Evolutionary conservation across 2,113 vertebrate species (phyloP), one percentile per base, ranked within the genome.

Genomic region (Brachirus orientalis): DNA sequence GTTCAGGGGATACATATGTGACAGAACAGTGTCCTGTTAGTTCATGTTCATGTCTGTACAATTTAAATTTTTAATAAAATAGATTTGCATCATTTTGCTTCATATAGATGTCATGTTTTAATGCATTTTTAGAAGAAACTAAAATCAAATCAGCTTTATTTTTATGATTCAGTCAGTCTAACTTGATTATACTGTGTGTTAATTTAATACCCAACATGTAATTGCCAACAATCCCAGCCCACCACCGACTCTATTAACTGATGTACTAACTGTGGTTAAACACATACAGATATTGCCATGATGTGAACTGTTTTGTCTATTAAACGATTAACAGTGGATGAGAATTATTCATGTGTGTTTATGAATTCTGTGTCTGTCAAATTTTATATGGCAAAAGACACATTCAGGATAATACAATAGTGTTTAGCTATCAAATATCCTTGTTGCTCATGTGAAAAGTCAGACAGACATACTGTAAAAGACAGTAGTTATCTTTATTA

Each of bases 401-500:
- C 74, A 68, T 7, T 10, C 38, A 69, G 28, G 41, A 69, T 71
- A 16, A 36, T 43, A 20, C 13, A 51, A 13, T 33, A 46, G 5
- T 44, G 16, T 72, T 72, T 63, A 53, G 18, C 18, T 33, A 28
- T 43, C 20, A 22, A 59, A 19, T 20, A 22, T 64, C 35, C 51
- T 48, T 63, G 38, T 71, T 20, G 8, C 37, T 59, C 52, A 40
- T 66, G 66, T 79, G 55, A 69, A 60, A 72, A 58, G 33, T 58
- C 47, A 10, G 53, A 46, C n/a, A 38, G 37, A 63, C 40, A 13
- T 3, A 13, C 4, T n/a, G 13, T 57, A 59, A 70, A 69, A 77
- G 63, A 13, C 59, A 17, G 45, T 62, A 44, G 67, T 50, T 64
- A 63, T 79, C 76, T 70, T 78, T 78, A 84, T 83, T 62, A 58